Evolutionary conservation across 2,888 invertebrate genomes (phyloP).

Genomic region (Sinohyriopsis cumingii): DNA sequence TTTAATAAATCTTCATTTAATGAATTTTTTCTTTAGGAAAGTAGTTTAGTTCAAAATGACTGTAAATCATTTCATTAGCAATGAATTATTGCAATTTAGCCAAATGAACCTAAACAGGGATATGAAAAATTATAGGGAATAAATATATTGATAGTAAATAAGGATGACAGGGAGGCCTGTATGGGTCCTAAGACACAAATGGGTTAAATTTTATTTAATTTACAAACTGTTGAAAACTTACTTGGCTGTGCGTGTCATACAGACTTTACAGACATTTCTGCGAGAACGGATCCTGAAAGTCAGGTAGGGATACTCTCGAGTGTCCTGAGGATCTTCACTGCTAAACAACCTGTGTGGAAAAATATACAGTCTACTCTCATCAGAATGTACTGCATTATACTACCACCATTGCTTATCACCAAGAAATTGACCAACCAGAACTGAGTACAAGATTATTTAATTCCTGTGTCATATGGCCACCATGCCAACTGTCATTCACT

Average conservation of each 20-base stretch:
- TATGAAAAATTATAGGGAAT: too few relatives aligned
- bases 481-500: neutral
- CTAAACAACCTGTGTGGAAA: slow-evolving; percentile 53
- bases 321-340: slow-evolving; percentile 54
- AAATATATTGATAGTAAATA: too few relatives aligned
- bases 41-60: too few relatives aligned
- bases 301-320: slow-evolving; percentile 58
- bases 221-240: slow-evolving; percentile 26
- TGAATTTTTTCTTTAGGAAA: too few relatives aligned
- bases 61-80: too few relatives aligned
- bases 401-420: neutral
- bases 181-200: too few relatives aligned
- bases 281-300: slow-evolving; percentile 33
- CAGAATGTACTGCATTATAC: too few relatives aligned
- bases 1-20: too few relatives aligned
- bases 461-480: neutral
- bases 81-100: too few relatives aligned
- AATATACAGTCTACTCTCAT: too few relatives aligned
- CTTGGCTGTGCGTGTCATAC: slow-evolving; percentile 71
- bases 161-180: too few relatives aligned
- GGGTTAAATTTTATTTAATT: neutral
- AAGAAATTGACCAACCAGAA: neutral
- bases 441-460: neutral
- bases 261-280: slow-evolving; percentile 60
- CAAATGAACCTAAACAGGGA: too few relatives aligned